Conservation (phyloP, 2,113 vertebrate genomes). For the Polyodon spathula region DNA sequence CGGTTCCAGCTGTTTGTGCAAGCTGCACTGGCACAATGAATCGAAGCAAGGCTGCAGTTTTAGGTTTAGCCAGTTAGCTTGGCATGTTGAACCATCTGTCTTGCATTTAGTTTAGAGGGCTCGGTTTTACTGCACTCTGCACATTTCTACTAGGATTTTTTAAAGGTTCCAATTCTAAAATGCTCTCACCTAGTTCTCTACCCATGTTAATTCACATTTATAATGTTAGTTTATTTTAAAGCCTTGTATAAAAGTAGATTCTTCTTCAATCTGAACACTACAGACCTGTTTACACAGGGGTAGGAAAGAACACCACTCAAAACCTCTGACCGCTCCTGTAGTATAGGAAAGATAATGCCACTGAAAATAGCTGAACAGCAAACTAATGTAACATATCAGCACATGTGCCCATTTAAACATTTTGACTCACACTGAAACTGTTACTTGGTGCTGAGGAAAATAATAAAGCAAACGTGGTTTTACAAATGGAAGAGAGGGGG, state of each 20-base stretch:
- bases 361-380: too few species aligned
- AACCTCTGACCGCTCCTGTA: neutral
- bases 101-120: slow-evolving; percentile 1
- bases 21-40: neutral
- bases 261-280: neutral
- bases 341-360: too few species aligned
- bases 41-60: neutral
- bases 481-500: too few species aligned
- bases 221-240: neutral
- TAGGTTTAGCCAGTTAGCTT: neutral
- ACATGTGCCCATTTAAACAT: too few species aligned
- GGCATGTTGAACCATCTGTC: neutral
- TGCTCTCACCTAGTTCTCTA: neutral
- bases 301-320: neutral
- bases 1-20: neutral
- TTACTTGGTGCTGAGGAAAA: too few species aligned
- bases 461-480: too few species aligned
- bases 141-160: neutral
- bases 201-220: too few species aligned
- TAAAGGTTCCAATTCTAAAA: neutral
- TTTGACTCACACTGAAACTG: too few species aligned
- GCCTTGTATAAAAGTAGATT: neutral
- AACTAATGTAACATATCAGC: too few species aligned
- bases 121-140: neutral
- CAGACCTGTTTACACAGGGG: neutral